A percentile compares a stretch with the other conserved stretches of the same genome.
Conservation (phyloP, 2,888 invertebrate genomes). For the Isoperla grammatica region DNA sequence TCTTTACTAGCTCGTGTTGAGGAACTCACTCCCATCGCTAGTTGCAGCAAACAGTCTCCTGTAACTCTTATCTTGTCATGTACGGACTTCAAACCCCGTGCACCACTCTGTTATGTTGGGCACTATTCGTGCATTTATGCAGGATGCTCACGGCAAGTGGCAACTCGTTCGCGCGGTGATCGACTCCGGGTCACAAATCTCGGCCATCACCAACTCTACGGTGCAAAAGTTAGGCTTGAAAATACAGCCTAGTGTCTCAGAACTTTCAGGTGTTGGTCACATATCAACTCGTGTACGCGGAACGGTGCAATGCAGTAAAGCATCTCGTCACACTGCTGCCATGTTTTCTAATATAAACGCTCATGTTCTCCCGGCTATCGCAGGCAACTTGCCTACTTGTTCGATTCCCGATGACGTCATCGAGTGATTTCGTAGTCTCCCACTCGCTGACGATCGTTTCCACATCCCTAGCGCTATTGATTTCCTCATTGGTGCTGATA, state of each 20-base stretch:
- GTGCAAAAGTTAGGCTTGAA: background rate
- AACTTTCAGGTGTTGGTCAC: background rate
- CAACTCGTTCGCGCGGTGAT: background rate
- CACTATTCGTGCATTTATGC: too few species aligned
- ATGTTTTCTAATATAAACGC: background rate
- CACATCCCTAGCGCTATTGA: background rate
- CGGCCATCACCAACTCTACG: background rate
- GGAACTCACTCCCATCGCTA: too few species aligned
- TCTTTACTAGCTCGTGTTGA: too few species aligned
- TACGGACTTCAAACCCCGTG: too few species aligned
- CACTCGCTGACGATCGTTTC: background rate
- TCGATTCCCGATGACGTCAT: background rate
- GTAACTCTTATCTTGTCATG: too few species aligned
- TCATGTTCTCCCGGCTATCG: background rate
- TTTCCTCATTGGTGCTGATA: background rate
- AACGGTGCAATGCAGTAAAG: too few species aligned
- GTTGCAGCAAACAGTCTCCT: too few species aligned
- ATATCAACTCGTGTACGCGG: too few species aligned
- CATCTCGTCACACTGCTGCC: too few species aligned
- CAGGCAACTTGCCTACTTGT: background rate
- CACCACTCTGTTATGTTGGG: too few species aligned
- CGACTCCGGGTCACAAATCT: background rate
- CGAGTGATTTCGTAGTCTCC: background rate
- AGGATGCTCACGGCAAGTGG: too few species aligned
- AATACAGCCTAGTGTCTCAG: background rate